A percentile compares a stretch with the other conserved stretches of the same genome.
phyloP scores from a whole-genome alignment of 2,113 vertebrate genomes.

The Paracanthobrama guichenoti region DNA sequence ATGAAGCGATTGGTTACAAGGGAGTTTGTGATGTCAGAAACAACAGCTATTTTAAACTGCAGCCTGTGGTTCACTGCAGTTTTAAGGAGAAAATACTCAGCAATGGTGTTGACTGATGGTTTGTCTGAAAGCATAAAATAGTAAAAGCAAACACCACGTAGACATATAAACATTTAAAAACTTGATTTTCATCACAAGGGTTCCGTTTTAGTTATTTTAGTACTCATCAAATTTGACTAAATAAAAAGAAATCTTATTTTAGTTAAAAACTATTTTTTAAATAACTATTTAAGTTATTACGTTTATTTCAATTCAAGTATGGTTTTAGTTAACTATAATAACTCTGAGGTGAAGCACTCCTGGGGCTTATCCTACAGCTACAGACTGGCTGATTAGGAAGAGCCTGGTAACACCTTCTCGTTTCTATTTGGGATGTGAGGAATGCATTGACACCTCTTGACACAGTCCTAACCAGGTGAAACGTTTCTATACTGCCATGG shows the following conservation, averaged over 20 bases:
- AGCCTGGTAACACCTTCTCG: background rate
- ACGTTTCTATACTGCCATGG: slow-evolving; percentile 17
- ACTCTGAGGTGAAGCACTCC: background rate
- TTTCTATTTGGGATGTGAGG: background rate
- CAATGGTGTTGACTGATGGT: too few species aligned
- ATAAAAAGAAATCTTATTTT: background rate
- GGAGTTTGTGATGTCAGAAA: too few species aligned
- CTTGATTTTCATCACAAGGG: too few species aligned
- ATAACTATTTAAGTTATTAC: background rate
- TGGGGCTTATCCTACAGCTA: background rate
- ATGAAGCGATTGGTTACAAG: too few species aligned
- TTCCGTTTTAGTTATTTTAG: background rate
- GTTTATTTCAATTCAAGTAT: background rate
- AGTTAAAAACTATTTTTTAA: background rate
- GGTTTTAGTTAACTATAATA: background rate
- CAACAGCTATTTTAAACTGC: too few species aligned
- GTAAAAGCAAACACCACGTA: too few species aligned
- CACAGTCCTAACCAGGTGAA: slow-evolving; percentile 24
- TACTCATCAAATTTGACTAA: background rate
- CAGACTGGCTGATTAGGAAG: background rate
- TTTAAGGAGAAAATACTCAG: too few species aligned
- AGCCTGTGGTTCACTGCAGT: too few species aligned
- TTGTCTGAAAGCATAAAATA: too few species aligned
- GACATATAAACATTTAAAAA: too few species aligned
- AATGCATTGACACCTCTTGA: slow-evolving; percentile 31